These are phyloP conservation scores for Plectropomus leopardus DNA, from an alignment of 2,113 vertebrate species.

Conservation along the genomic window DNA sequence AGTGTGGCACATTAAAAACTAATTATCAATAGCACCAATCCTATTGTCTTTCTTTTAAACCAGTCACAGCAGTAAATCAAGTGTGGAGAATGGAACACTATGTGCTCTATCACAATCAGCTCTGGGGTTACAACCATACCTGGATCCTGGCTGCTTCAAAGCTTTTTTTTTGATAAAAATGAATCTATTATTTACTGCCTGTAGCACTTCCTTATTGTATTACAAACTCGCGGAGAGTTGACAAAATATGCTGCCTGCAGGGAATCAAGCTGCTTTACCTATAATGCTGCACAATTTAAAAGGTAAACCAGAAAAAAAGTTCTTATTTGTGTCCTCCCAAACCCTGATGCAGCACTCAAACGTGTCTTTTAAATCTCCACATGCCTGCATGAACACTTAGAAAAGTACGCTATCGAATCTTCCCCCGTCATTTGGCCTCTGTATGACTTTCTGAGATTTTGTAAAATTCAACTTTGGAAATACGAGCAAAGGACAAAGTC, in stretches of 20 bases:
- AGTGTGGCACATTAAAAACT: constrained; percentile 86
- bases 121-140: constrained; percentile 59
- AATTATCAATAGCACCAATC: constrained; percentile 83
- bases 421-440: background rate
- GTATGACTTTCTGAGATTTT: background rate
- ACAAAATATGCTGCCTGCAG: constrained; percentile 21
- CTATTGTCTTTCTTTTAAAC: constrained; percentile 78
- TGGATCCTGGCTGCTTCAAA: constrained; percentile 37
- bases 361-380: background rate
- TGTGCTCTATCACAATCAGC: constrained; percentile 51
- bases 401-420: background rate
- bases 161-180: constrained; percentile 47
- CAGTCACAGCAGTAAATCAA: constrained; percentile 67
- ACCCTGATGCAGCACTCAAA: background rate
- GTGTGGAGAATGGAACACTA: constrained; percentile 74
- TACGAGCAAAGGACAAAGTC: background rate
- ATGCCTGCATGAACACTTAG: background rate
- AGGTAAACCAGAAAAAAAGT: background rate
- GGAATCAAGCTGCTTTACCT: constrained; percentile 4
- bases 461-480: background rate
- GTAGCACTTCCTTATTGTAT: constrained; percentile 45
- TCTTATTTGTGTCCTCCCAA: background rate
- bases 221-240: constrained; percentile 4
- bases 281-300: background rate
- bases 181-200: constrained; percentile 48